Percentiles rank a stretch among this genome's conserved stretches.
Evolutionary conservation across 1,140 invertebrate species (phyloP).

Genomic region (Streblospio benedicti): DNA sequence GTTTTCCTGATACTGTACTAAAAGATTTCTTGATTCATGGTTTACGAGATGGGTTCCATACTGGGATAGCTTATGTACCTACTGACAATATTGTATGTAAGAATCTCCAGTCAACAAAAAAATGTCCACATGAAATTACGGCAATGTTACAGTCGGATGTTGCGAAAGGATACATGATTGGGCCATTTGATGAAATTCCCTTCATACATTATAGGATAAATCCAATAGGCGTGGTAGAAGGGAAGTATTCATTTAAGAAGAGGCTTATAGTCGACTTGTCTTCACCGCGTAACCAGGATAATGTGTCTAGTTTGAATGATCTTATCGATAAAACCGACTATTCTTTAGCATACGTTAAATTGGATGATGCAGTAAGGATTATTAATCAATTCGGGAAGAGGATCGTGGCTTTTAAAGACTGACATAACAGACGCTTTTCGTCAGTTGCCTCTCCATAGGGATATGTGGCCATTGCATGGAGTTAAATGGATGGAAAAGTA

Average conservation of each 20-base stretch:
- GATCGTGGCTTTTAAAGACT: slow-evolving; percentile 1
- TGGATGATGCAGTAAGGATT: slow-evolving; percentile 2
- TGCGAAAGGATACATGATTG: background rate
- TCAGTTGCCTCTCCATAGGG: background rate
- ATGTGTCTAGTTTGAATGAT: background rate
- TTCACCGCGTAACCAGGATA: background rate
- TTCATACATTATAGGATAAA: background rate
- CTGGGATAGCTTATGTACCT: too few relatives aligned
- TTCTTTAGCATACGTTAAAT: background rate
- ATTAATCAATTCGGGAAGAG: too few relatives aligned
- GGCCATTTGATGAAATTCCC: background rate
- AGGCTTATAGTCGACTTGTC: background rate
- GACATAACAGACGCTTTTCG: background rate
- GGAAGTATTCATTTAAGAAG: background rate
- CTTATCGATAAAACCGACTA: background rate
- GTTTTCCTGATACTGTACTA: too few relatives aligned
- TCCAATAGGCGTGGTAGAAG: background rate
- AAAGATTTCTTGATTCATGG: too few relatives aligned
- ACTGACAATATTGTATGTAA: too few relatives aligned
- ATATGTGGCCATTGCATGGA: background rate
- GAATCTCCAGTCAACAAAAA: too few relatives aligned
- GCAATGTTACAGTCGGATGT: too few relatives aligned
- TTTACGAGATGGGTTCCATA: too few relatives aligned
- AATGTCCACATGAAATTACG: too few relatives aligned
- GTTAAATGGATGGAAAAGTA: background rate